Base-by-base conservation (phyloP, 2,797 vertebrate genomes). In the Sebastes kiyomatsui region DNA sequence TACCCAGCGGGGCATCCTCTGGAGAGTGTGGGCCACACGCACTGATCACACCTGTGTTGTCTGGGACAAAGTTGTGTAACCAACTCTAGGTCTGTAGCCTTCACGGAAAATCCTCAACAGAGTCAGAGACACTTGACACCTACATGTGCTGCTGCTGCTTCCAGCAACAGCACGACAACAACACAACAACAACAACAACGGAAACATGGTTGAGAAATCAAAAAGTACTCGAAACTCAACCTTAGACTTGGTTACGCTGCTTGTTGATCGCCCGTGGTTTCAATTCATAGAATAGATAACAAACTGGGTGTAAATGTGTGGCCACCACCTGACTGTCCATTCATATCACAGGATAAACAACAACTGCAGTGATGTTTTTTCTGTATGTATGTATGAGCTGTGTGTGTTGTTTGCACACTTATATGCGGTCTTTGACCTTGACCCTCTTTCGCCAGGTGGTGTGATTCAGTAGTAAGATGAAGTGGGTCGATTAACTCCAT, bases 121-220 rank as follows among this genome's bases (percentile, higher is more conserved):
- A 33, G 70, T 55, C 81, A 72, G 28, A 2, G 67, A 89, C 83
- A 93, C 83, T 46, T 56, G 84, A 94, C 56, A 93, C 88, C 60
- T 14, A 16, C 9, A 75, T 20, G 65, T 42, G 60, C 60, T 27
- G 22, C 65, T 68, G 25, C 67, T 66, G 67, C 55, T 52, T 87
- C 74, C 56, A 89, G 79, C 65, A 83, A 82, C 80, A 72, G 27
- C 68, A 54, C 58, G 84, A 52, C 67, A 79, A 65, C 62, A 66
- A 49, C 58, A 60, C 61, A 64, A 89, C 83, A 75, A 76, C 62
- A 23, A 32, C 35, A 38, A 14, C 35, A 38, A 38, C 35, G 35
- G 74, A 61, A 90, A 84, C 77, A 75, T 30, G 73, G 83, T 93
- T 94, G 92, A 82, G 92, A 92, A 93, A 94, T 90, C 85, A 73